A percentile compares a stretch with the other conserved stretches of the same genome.
phyloP scores from a whole-genome alignment of 2,888 invertebrate species.

The Eupithecia insigniata region DNA sequence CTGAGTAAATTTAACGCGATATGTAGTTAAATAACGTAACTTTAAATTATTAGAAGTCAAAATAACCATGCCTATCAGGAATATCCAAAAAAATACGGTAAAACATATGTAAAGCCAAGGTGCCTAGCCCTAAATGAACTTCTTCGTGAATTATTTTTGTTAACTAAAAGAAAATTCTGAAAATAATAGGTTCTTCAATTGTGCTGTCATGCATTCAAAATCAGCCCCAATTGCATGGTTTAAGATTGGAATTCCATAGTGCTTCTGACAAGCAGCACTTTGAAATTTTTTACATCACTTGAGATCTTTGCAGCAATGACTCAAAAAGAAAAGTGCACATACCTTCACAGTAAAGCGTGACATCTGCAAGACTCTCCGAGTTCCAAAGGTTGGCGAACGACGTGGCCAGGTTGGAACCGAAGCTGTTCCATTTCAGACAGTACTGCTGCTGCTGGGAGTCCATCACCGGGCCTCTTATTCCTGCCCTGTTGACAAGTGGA shows the following conservation, averaged over 20 bases:
- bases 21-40: neutral
- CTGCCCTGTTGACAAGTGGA: slow-evolving; percentile 83
- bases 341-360: slow-evolving; percentile 97
- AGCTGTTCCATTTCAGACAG: slow-evolving; percentile 98
- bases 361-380: slow-evolving; percentile 96
- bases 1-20: neutral
- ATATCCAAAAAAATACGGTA: neutral
- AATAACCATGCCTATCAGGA: neutral
- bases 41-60: neutral
- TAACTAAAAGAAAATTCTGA: neutral
- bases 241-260: neutral
- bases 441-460: slow-evolving; percentile 98
- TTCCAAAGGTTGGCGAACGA: slow-evolving; percentile 96
- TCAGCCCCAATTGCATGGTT: neutral
- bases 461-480: slow-evolving; percentile 91
- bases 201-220: neutral
- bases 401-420: slow-evolving; percentile 95
- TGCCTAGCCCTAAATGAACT: too few species aligned
- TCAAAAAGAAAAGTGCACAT: slow-evolving; percentile 64
- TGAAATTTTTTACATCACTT: too few species aligned
- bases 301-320: neutral
- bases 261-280: neutral
- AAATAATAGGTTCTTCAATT: neutral
- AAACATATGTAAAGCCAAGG: neutral
- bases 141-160: neutral